Conservation (phyloP, 2,113 vertebrate genomes). For the Puntigrus tetrazona region DNA sequence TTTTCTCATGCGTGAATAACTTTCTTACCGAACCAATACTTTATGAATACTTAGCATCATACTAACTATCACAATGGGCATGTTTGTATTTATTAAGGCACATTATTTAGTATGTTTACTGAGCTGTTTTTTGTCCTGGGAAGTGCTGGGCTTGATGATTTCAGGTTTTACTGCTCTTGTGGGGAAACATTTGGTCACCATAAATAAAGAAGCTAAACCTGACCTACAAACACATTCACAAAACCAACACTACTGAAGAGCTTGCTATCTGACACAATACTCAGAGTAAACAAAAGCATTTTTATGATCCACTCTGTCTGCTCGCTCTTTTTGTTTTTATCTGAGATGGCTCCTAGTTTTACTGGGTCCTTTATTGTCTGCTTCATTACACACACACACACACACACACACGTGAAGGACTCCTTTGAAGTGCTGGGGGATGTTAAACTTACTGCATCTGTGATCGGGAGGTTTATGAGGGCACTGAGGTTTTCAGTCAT, state of each 20-base stretch:
- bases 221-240: conserved; percentile 14
- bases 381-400: conserved; percentile 44
- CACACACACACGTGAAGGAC: conserved; percentile 1
- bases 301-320: conserved; percentile 49
- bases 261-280: conserved; percentile 71
- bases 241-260: conserved; percentile 55
- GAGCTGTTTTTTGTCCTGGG: background rate
- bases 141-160: background rate
- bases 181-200: background rate
- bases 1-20: background rate
- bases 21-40: background rate
- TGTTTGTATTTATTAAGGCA: background rate
- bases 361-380: conserved; percentile 54
- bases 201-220: conserved; percentile 23
- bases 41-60: background rate
- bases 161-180: background rate
- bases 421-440: conserved; percentile 25
- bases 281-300: conserved; percentile 65
- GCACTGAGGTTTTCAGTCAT: background rate
- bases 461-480: conserved; percentile 6
- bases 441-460: background rate
- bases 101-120: background rate
- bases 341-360: conserved; percentile 62
- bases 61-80: background rate
- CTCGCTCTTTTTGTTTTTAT: conserved; percentile 61